Percentiles rank a stretch among this genome's conserved stretches.
phyloP scores from a whole-genome alignment of 2,888 invertebrate genomes.

The Pandemis cinnamomeana region DNA sequence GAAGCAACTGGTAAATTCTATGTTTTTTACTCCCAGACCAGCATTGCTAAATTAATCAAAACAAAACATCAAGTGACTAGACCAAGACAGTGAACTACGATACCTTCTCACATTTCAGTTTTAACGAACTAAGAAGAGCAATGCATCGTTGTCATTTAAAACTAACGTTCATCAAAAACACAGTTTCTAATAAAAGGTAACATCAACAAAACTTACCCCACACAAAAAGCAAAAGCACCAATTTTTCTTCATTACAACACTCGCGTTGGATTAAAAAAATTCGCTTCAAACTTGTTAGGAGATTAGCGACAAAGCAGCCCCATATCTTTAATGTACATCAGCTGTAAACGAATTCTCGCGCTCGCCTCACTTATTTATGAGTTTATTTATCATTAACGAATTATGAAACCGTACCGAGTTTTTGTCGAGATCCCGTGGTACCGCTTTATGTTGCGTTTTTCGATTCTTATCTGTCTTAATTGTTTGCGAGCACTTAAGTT shows the following conservation, averaged over 20 bases:
- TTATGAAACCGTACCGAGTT: conserved; percentile 79
- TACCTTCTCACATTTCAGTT: neutral
- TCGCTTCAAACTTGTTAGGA: conserved; percentile 82
- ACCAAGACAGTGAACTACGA: neutral
- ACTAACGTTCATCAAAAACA: neutral
- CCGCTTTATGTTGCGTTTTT: conserved; percentile 59
- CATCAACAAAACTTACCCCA: conserved; percentile 48
- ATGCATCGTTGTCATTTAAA: neutral
- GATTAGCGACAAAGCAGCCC: conserved; percentile 82
- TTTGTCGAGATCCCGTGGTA: conserved; percentile 57
- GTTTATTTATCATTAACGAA: conserved; percentile 86
- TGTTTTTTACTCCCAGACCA: too few species aligned
- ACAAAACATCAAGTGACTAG: neutral
- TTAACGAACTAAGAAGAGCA: neutral
- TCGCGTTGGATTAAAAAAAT: conserved; percentile 76
- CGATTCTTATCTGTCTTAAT: conserved; percentile 69
- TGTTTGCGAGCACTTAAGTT: conserved; percentile 52
- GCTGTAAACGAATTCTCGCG: conserved; percentile 83
- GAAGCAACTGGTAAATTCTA: too few species aligned
- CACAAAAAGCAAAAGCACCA: conserved; percentile 48
- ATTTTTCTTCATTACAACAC: conserved; percentile 76
- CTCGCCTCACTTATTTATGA: conserved; percentile 79
- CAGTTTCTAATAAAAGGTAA: conserved; percentile 8
- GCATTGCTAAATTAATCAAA: neutral
- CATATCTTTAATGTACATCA: conserved; percentile 84